Percentiles rank a stretch among this genome's conserved stretches.
These are phyloP conservation scores for Brenthis ino DNA, from an alignment of 2,888 invertebrate species.

Conservation along the genomic window DNA sequence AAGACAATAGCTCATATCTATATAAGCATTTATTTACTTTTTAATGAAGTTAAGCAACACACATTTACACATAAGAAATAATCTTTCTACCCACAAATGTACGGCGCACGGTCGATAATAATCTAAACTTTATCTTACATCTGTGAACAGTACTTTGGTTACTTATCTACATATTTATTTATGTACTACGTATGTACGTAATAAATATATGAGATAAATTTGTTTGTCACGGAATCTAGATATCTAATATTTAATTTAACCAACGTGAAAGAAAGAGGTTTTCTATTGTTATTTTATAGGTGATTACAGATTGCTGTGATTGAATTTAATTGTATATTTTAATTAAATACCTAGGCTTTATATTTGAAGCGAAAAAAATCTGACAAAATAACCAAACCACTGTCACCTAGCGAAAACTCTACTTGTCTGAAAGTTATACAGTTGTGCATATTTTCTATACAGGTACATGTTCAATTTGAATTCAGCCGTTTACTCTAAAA, in stretches of 20 bases:
- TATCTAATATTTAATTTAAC: background rate
- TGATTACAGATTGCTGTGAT: too few species aligned
- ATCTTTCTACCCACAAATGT: background rate
- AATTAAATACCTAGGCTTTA: too few species aligned
- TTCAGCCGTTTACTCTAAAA: conserved; percentile 21
- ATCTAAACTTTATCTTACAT: background rate
- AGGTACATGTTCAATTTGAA: conserved; percentile 39
- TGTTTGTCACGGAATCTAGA: background rate
- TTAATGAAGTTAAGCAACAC: background rate
- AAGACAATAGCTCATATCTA: too few species aligned
- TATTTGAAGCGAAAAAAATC: too few species aligned
- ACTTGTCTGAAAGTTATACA: conserved; percentile 23
- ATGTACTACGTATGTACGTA: background rate
- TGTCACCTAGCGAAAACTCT: background rate
- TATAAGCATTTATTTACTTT: too few species aligned
- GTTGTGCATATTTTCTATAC: conserved; percentile 45
- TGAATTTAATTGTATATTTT: too few species aligned
- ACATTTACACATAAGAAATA: background rate
- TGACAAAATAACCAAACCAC: background rate
- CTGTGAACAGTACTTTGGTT: conserved; percentile 5
- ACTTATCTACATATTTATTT: background rate
- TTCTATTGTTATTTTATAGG: background rate
- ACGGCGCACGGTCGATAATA: too few species aligned
- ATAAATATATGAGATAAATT: background rate
- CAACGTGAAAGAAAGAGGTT: background rate